These are phyloP conservation scores for Enteromius radiatus DNA, from an alignment of 2,797 vertebrate genomes.

Conservation along the genomic window DNA sequence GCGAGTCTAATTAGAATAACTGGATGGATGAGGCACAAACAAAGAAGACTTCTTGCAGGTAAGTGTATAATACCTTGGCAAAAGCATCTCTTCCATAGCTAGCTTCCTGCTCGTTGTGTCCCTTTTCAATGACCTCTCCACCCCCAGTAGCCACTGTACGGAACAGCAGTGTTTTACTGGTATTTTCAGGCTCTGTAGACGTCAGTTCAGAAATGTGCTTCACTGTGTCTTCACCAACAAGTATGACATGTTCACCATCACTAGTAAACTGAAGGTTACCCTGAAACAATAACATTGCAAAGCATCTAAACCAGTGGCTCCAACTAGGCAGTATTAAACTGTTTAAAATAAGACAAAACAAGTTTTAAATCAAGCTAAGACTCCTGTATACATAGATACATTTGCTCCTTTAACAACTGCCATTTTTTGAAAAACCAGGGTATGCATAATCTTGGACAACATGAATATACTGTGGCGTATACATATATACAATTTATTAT, in stretches of 20 bases:
- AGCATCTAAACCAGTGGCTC: background rate
- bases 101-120: conserved; percentile 83
- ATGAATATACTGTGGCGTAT: too few species aligned
- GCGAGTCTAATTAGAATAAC: background rate
- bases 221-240: conserved; percentile 67
- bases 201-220: conserved; percentile 79
- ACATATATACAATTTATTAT: too few species aligned
- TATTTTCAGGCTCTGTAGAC: conserved; percentile 63
- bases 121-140: conserved; percentile 89
- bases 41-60: background rate
- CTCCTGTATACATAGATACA: too few species aligned
- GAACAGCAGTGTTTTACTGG: conserved; percentile 79
- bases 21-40: background rate
- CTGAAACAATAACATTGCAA: conserved; percentile 67
- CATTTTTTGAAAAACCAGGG: too few species aligned
- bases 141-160: conserved; percentile 90
- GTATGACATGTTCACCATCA: conserved; percentile 72
- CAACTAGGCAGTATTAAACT: background rate
- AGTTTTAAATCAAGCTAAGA: background rate
- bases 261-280: conserved; percentile 83
- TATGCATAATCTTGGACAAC: background rate
- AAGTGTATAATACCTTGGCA: conserved; percentile 79
- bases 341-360: background rate
- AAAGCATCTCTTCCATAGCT: conserved; percentile 88
- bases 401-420: too few species aligned